Conservation (phyloP, 53 echinoderm and acorn worm species). For the Stichopus horrens region DNA sequence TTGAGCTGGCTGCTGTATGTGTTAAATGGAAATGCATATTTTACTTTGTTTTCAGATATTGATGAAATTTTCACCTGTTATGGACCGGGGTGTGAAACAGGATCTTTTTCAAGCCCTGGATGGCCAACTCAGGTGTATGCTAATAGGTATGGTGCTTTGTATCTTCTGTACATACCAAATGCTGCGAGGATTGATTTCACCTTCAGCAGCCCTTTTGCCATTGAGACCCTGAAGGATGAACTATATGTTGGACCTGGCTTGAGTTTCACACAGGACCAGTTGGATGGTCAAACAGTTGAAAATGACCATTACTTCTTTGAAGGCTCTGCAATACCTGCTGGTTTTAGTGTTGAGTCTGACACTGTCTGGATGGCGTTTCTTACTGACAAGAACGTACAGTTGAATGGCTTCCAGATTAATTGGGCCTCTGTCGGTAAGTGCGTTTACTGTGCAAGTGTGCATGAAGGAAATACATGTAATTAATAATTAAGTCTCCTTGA, state of each 20-base stretch:
- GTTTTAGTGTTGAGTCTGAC: constrained; percentile 58
- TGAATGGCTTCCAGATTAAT: constrained; percentile 62
- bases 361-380: constrained; percentile 73
- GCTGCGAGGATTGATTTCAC: constrained; percentile 70
- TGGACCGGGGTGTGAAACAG: constrained; percentile 55
- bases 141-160: constrained; percentile 61
- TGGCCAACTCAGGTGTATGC: constrained; percentile 64
- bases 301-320: constrained; percentile 78
- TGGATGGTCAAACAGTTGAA: constrained; percentile 43
- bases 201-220: constrained; percentile 61
- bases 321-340: constrained; percentile 21
- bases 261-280: constrained; percentile 24
- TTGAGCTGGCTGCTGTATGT: no score
- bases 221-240: constrained; percentile 87
- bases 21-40: no score
- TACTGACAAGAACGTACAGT: constrained; percentile 86
- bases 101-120: constrained; percentile 59
- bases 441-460: no score
- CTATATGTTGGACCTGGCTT: constrained; percentile 73
- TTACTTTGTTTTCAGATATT: constrained; percentile 45
- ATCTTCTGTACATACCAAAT: constrained; percentile 80
- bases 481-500: no score
- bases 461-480: no score
- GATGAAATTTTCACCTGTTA: constrained; percentile 78
- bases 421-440: constrained; percentile 48